Conservation (phyloP, 2,113 vertebrate species). For the Rhabdornis inornatus region DNA sequence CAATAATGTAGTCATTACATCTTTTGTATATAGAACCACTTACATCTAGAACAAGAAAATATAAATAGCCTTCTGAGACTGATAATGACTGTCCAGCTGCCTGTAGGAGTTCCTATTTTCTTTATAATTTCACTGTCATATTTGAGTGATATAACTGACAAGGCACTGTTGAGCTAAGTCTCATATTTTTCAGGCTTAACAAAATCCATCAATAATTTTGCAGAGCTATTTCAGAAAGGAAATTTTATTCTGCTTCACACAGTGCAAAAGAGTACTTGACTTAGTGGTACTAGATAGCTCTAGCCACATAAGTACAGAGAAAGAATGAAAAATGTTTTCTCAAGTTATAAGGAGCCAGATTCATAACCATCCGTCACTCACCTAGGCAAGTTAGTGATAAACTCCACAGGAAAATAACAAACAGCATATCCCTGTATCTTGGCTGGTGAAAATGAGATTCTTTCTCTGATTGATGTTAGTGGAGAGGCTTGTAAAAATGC, state of each 20-base stretch:
- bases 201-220: constrained; percentile 57
- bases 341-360: constrained; percentile 72
- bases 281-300: constrained; percentile 56
- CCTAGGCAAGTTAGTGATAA: constrained; percentile 79
- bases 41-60: neutral
- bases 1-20: neutral
- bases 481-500: constrained; percentile 82
- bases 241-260: constrained; percentile 33
- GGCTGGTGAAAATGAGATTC: constrained; percentile 82
- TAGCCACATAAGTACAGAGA: constrained; percentile 48
- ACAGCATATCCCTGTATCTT: constrained; percentile 70
- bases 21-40: neutral
- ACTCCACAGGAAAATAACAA: constrained; percentile 79
- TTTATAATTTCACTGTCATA: constrained; percentile 28
- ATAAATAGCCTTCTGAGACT: neutral
- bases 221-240: constrained; percentile 41
- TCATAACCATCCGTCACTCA: constrained; percentile 80
- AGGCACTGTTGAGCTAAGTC: neutral
- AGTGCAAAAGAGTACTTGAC: constrained; percentile 48
- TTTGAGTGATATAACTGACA: constrained; percentile 19
- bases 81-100: neutral
- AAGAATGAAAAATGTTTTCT: constrained; percentile 77
- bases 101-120: constrained; percentile 22
- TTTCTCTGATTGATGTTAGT: constrained; percentile 80
- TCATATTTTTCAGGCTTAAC: constrained; percentile 19